A percentile compares a stretch with the other conserved stretches of the same genome.
Evolutionary conservation across 2,797 vertebrate genomes (phyloP).

Genomic region (Momotus momota): DNA sequence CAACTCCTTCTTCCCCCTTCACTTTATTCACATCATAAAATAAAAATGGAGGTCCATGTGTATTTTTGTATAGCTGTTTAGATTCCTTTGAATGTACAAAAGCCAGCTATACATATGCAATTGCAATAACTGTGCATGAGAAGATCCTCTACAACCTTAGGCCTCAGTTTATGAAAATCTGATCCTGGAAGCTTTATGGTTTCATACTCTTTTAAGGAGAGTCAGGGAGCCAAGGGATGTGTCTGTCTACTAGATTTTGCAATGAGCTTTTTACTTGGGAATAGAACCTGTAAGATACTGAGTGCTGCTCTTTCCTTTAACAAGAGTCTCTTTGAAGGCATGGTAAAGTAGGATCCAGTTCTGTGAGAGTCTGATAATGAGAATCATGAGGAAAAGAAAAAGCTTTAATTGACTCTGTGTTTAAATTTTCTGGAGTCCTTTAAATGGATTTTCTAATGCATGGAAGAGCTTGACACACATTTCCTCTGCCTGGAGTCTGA

Average conservation of each 20-base stretch:
- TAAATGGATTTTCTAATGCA: not conserved
- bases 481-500: not conserved
- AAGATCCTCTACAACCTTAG: conserved; percentile 34
- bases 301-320: not conserved
- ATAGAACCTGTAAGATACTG: not conserved
- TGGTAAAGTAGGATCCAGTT: not conserved
- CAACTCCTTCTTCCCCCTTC: conserved; percentile 8
- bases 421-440: conserved; percentile 6
- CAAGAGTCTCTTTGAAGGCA: not conserved
- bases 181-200: not conserved
- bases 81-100: conserved; percentile 46
- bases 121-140: conserved; percentile 16
- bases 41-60: not conserved
- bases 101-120: conserved; percentile 43
- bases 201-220: not conserved
- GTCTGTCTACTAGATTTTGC: conserved; percentile 5
- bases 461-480: not conserved
- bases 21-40: conserved; percentile 49
- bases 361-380: not conserved
- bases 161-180: conserved; percentile 49
- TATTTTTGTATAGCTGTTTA: conserved; percentile 25
- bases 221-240: not conserved
- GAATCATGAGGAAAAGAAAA: conserved; percentile 28
- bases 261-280: not conserved
- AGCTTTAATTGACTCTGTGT: not conserved